These are phyloP conservation scores for Prietella phreatophila DNA, from an alignment of 2,113 vertebrate genomes.

Conservation along the genomic window DNA sequence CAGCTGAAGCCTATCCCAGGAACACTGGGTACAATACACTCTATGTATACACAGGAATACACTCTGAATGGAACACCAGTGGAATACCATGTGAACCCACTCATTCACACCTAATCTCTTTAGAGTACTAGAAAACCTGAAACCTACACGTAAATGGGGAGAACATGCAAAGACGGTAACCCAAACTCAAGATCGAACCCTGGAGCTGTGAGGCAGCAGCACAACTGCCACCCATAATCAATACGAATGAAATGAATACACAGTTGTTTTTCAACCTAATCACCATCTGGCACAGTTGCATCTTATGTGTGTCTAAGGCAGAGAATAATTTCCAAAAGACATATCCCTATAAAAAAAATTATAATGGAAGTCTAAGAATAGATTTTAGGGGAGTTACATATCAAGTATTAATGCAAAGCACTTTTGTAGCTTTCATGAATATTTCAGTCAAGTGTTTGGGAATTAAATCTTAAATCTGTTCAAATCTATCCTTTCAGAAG, in stretches of 20 bases:
- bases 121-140: neutral
- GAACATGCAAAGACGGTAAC: neutral
- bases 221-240: neutral
- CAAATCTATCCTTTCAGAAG: neutral
- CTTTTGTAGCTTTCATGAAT: neutral
- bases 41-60: neutral
- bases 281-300: neutral
- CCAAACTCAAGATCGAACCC: neutral
- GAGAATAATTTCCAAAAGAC: neutral
- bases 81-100: too few species aligned
- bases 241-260: neutral
- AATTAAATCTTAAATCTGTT: neutral
- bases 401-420: neutral
- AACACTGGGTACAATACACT: neutral
- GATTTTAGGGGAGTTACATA: neutral
- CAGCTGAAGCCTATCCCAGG: neutral
- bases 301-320: neutral
- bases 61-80: neutral
- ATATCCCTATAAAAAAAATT: neutral
- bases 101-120: neutral
- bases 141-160: neutral
- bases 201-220: neutral
- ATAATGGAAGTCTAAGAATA: neutral
- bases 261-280: neutral
- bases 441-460: neutral